These are phyloP conservation scores for Bubo bubo DNA, from an alignment of 2,113 vertebrate species.

Conservation along the genomic window DNA sequence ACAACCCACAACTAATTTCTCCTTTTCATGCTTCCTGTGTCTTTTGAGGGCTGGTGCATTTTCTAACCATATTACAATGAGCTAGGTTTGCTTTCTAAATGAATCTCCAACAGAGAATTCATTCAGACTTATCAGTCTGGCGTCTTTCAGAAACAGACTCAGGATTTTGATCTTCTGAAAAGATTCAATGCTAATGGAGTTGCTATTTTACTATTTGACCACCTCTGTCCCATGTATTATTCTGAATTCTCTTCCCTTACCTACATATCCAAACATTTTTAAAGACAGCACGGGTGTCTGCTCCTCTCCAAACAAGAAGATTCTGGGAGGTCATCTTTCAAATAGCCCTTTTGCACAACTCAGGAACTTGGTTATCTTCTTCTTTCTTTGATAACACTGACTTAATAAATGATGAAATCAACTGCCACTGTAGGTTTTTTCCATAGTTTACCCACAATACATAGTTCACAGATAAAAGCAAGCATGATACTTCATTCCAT, in stretches of 20 bases:
- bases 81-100: not conserved
- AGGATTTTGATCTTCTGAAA: not conserved
- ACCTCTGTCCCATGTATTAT: not conserved
- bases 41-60: not conserved
- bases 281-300: not conserved
- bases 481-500: not conserved
- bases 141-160: not conserved
- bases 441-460: not conserved
- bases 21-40: not conserved
- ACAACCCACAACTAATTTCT: not conserved
- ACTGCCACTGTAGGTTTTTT: not conserved
- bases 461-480: not conserved
- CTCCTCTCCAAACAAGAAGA: not conserved
- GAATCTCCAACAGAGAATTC: not conserved
- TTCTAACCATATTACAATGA: not conserved
- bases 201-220: not conserved
- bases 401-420: not conserved
- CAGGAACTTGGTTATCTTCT: accelerated
- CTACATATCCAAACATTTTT: not conserved
- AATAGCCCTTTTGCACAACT: not conserved
- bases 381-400: not conserved
- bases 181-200: not conserved
- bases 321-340: not conserved
- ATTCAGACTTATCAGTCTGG: not conserved
- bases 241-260: not conserved